Conservation (phyloP, 1,140 invertebrate genomes). For the Halesus radiatus region DNA sequence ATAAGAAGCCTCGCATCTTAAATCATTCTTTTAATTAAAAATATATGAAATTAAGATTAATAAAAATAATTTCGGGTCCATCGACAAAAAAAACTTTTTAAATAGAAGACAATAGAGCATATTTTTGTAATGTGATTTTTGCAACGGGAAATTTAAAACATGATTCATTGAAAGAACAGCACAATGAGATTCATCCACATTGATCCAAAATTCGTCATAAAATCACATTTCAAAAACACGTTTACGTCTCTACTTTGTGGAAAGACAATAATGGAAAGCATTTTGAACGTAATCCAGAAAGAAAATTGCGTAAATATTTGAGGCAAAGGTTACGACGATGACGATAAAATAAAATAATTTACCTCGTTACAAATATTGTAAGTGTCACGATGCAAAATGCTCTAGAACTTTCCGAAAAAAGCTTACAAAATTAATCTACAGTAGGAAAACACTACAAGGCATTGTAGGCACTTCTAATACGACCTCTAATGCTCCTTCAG, state of each 20-base stretch:
- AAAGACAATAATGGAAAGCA: constrained; percentile 33
- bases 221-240: no score
- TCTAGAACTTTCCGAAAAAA: constrained; percentile 34
- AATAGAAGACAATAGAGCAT: not conserved
- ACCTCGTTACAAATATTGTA: not conserved
- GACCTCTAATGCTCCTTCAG: constrained; percentile 36
- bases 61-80: constrained; percentile 29
- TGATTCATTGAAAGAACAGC: no score
- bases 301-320: constrained; percentile 25
- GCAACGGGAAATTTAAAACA: no score
- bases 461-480: constrained; percentile 39
- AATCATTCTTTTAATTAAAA: constrained; percentile 23
- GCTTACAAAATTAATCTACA: constrained; percentile 30
- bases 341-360: constrained; percentile 10
- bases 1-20: not conserved
- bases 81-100: constrained; percentile 6
- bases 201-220: no score
- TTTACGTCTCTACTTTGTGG: not conserved
- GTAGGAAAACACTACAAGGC: constrained; percentile 41
- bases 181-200: no score
- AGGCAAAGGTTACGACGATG: constrained; percentile 16
- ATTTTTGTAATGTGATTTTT: no score
- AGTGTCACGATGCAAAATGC: constrained; percentile 20
- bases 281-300: constrained; percentile 21
- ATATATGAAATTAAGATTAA: constrained; percentile 26